These are phyloP conservation scores for Nomada fucata DNA, from an alignment of 2,888 invertebrate genomes.

Conservation along the genomic window DNA sequence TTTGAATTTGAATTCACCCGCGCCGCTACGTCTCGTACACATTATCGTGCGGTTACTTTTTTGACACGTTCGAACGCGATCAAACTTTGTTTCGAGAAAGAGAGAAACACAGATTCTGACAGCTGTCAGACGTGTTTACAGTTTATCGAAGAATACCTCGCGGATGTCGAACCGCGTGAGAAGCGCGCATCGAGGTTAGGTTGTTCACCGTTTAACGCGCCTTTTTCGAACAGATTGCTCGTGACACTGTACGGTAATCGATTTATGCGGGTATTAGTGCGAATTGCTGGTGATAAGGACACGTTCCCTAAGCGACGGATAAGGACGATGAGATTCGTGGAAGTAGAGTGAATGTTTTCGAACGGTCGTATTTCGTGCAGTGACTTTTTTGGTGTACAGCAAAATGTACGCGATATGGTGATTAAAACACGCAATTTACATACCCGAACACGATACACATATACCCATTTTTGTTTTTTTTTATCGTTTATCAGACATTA, in stretches of 20 bases:
- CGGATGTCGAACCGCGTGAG: conserved; percentile 42
- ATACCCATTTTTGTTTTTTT: not conserved
- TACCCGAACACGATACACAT: not conserved
- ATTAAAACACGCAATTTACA: conserved; percentile 46
- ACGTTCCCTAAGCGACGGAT: conserved; percentile 64
- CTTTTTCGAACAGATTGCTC: conserved; percentile 57
- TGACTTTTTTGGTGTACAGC: conserved; percentile 68
- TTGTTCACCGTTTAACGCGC: conserved; percentile 55
- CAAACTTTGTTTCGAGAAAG: too few species aligned
- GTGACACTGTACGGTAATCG: conserved; percentile 32
- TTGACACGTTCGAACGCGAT: not conserved
- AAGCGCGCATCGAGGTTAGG: conserved; percentile 61
- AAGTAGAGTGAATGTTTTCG: conserved; percentile 70
- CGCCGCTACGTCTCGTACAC: not conserved
- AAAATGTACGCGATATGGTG: conserved; percentile 71
- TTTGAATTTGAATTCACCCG: conserved; percentile 62
- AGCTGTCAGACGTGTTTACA: conserved; percentile 18
- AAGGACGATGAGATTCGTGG: conserved; percentile 58
- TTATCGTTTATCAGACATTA: not conserved
- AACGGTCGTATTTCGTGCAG: conserved; percentile 71
- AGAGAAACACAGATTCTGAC: not conserved
- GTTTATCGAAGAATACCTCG: not conserved
- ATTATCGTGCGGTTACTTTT: too few species aligned
- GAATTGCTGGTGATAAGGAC: conserved; percentile 58
- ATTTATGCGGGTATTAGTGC: conserved; percentile 47